A percentile compares a stretch with the other conserved stretches of the same genome.
Conservation (phyloP, 2,797 vertebrate genomes). For the Pseudochirops cupreus region DNA sequence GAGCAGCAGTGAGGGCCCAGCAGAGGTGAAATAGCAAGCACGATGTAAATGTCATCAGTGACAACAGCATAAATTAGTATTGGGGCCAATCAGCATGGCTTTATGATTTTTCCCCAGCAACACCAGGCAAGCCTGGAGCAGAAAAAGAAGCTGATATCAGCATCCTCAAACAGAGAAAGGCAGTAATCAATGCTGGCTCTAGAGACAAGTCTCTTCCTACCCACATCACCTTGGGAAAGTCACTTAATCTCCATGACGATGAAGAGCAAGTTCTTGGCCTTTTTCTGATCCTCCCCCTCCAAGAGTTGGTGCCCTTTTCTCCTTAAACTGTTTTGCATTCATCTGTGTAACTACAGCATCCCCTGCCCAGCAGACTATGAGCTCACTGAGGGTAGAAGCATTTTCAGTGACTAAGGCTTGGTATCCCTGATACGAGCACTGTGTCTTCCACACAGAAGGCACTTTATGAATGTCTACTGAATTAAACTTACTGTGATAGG, state of each 20-base stretch:
- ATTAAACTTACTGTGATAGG: not conserved
- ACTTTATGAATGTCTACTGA: not conserved
- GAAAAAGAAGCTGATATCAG: not conserved
- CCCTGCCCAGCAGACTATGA: not conserved
- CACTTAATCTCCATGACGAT: not conserved
- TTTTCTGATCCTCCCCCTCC: not conserved
- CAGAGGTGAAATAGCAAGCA: conserved; percentile 16
- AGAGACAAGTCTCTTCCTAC: not conserved
- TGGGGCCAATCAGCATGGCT: not conserved
- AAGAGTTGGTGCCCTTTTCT: not conserved
- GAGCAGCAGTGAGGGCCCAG: not conserved
- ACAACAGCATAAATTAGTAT: not conserved
- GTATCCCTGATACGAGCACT: not conserved
- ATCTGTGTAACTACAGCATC: not conserved
- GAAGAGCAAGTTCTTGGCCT: not conserved
- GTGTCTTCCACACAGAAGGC: not conserved
- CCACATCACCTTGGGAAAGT: not conserved
- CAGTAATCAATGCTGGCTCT: not conserved
- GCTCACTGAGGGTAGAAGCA: not conserved
- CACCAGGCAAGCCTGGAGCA: not conserved
- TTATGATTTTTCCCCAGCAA: not conserved
- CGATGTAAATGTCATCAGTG: not conserved
- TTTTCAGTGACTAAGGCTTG: not conserved
- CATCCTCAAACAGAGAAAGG: not conserved
- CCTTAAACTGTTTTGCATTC: not conserved